Percentiles rank a stretch among this genome's conserved stretches.
Evolutionary conservation across 23 tunicate genomes (phyloP).

Genomic region (Pegea sp.): DNA sequence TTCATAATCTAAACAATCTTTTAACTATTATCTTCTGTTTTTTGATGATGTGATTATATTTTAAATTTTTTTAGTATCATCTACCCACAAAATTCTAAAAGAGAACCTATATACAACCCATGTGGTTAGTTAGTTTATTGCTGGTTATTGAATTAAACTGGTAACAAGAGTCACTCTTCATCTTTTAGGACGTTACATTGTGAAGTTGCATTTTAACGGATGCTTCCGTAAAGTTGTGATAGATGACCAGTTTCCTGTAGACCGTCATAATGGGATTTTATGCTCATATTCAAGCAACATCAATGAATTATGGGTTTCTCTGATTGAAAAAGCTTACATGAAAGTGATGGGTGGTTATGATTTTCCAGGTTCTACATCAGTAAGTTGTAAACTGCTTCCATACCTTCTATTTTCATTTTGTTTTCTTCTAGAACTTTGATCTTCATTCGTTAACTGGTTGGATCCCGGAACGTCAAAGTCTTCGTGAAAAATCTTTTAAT

Average conservation of each 20-base stretch:
- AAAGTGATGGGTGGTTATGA: conserved; percentile 99
- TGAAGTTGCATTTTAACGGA: conserved; percentile 76
- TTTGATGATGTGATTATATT: neutral
- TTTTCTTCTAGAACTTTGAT: conserved; percentile 58
- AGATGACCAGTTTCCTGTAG: conserved; percentile 62
- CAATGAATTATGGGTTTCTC: conserved; percentile 75
- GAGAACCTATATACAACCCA: conserved; percentile 86
- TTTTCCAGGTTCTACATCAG: conserved; percentile 91
- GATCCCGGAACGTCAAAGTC: conserved; percentile 76
- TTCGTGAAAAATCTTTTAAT: conserved; percentile 31
- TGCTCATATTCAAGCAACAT: conserved; percentile 79
- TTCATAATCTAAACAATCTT: conserved; percentile 1
- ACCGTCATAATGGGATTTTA: conserved; percentile 27
- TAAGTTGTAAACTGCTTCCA: conserved; percentile 4
- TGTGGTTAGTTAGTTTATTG: conserved; percentile 37
- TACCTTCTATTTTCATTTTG: neutral
- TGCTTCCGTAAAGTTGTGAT: conserved; percentile 62
- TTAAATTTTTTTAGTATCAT: conserved; percentile 26
- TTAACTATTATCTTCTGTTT: neutral
- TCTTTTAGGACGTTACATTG: conserved; percentile 68
- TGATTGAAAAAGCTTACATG: conserved; percentile 92
- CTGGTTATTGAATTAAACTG: neutral
- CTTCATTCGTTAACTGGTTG: conserved; percentile 91
- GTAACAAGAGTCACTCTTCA: neutral
- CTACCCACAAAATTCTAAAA: conserved; percentile 67